Evolutionary conservation across 2,797 vertebrate genomes (phyloP).

Genomic region (Karalla daura): DNA sequence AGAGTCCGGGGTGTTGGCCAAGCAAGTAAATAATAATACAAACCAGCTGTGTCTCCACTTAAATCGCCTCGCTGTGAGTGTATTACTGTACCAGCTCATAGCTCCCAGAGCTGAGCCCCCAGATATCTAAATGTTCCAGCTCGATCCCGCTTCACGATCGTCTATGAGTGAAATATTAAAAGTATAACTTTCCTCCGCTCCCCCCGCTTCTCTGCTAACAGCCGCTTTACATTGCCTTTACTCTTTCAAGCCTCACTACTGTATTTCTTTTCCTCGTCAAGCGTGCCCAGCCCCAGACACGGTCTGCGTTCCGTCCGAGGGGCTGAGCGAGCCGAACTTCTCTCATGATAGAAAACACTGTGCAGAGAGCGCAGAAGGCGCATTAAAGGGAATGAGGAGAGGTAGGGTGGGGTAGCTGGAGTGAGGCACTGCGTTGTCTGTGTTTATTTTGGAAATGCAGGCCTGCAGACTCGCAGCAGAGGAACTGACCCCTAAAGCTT

Average conservation of each 20-base stretch:
- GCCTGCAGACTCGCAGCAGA: slow-evolving; percentile 69
- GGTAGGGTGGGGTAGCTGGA: slow-evolving; percentile 74
- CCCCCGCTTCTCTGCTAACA: slow-evolving; percentile 11
- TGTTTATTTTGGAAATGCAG: slow-evolving; percentile 85
- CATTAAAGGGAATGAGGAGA: slow-evolving; percentile 66
- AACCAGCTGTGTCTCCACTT: slow-evolving; percentile 76
- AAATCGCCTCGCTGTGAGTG: slow-evolving; percentile 51
- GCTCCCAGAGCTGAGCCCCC: slow-evolving; percentile 43
- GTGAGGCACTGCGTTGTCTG: slow-evolving; percentile 77
- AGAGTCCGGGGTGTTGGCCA: slow-evolving; percentile 76
- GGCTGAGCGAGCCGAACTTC: slow-evolving; percentile 53
- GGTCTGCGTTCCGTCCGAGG: slow-evolving; percentile 67
- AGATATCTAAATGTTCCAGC: slow-evolving; percentile 20
- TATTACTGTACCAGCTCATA: slow-evolving; percentile 48
- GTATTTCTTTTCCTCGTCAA: slow-evolving; percentile 48
- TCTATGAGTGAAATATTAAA: slow-evolving; percentile 42
- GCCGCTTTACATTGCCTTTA: slow-evolving; percentile 40
- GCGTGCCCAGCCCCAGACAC: slow-evolving; percentile 52
- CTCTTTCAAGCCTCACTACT: slow-evolving; percentile 40
- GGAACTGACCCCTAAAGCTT: slow-evolving; percentile 67
- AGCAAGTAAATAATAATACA: slow-evolving; percentile 83
- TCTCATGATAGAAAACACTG: slow-evolving; percentile 65
- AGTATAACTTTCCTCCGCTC: slow-evolving; percentile 11
- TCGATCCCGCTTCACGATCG: slow-evolving; percentile 28
- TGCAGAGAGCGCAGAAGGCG: slow-evolving; percentile 55